Evolutionary conservation across 64 coral and sea anemone genomes (phyloP), one percentile per base, ranked within the genome.

Genomic region (Montipora efflorescens): DNA sequence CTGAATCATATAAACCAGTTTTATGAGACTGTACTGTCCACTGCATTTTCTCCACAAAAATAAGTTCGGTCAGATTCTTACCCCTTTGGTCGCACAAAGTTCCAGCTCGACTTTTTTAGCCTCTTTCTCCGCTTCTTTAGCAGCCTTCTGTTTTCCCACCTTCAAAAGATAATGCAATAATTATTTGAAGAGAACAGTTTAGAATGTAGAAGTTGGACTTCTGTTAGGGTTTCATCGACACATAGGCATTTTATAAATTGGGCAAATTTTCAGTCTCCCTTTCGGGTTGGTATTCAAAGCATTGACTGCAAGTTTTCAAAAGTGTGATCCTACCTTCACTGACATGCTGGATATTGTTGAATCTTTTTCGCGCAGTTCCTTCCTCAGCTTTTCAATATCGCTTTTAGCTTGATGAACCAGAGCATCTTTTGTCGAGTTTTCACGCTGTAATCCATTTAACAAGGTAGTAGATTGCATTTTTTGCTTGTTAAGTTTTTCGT

Each of bases 351-450:
- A 92, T 2, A 97, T 92, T 4, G 62, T 89, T 36, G 88, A 84
- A 48, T 97, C 96, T 19, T 97, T 97, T 67, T 95, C 96, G 14
- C 79, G 90, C 47, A 97, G 67, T 62, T 95, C 91, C 73, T 91
- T 97, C 84, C 95, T 97, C 18, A 92, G 84, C 75, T 97, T 97
- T 59, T 77, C 93, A 76, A 95, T 77, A 52, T 97, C 96, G 22
- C 23, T 84, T 50, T 97, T 97, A 0, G 90, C 83, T 55, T 97
- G 96, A 19, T 94, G 89, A 36, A 95, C 50, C 47, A 97, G 36
- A 5, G 92, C 76, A 78, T 97, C 96, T 82, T 97, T 97, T n/a
- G 96, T 93, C 5, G 96, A 97, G 81, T 92, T 97, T 8, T 97
- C 95, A 53, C 96, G 83, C 78, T 97, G 96, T 16, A 97, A 51